Percentiles rank a stretch among this genome's conserved stretches.
Conservation (phyloP, 2,113 vertebrate species). For the Urocitellus parryii region DNA sequence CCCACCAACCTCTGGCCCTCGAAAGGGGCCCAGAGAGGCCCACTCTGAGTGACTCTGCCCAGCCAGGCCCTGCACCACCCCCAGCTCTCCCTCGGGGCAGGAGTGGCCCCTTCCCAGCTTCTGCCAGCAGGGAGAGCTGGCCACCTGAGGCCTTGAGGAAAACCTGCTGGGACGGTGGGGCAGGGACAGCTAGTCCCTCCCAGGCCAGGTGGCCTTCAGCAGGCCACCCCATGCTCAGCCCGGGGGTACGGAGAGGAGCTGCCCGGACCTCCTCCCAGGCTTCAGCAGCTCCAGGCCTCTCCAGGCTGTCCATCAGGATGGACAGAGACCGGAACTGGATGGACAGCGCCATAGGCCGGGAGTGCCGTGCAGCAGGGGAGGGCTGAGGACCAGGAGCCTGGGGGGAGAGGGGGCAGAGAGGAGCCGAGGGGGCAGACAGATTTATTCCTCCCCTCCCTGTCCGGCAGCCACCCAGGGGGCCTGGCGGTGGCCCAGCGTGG, state of each 20-base stretch:
- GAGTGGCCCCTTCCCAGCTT: not conserved
- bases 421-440: not conserved
- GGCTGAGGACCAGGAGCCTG: not conserved
- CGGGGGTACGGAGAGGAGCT: too few relatives aligned
- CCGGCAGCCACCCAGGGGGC: fast-evolving
- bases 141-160: not conserved
- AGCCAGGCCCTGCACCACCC: not conserved
- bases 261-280: too few relatives aligned
- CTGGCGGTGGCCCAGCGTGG: too few relatives aligned
- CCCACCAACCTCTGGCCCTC: not conserved
- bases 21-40: not conserved
- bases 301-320: not conserved
- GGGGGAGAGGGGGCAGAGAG: not conserved
- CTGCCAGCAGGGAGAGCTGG: not conserved
- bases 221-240: not conserved
- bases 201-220: too few relatives aligned
- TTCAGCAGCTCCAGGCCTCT: not conserved
- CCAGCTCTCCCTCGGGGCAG: not conserved
- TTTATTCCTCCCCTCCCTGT: constrained; percentile 43
- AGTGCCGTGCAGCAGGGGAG: too few relatives aligned
- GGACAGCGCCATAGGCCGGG: too few relatives aligned
- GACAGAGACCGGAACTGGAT: too few relatives aligned
- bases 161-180: not conserved
- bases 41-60: not conserved
- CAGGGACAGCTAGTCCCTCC: fast-evolving